These are phyloP conservation scores for Gasteruption jaculator DNA, from an alignment of 2,888 invertebrate species.

Conservation along the genomic window DNA sequence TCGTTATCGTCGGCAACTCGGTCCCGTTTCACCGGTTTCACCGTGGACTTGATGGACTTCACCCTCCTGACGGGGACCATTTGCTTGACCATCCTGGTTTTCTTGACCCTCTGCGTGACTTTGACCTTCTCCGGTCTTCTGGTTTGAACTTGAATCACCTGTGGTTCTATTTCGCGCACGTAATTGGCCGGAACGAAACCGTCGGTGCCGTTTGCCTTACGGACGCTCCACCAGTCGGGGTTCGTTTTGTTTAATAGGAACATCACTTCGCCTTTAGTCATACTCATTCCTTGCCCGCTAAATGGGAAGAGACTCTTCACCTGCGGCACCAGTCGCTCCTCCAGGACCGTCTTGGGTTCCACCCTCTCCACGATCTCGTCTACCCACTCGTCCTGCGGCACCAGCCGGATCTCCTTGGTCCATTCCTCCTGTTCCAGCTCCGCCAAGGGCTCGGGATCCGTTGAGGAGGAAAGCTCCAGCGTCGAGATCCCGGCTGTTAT, in stretches of 20 bases:
- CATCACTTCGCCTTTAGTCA: slow-evolving; percentile 90
- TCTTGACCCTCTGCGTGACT: slow-evolving; percentile 81
- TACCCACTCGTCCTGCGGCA: slow-evolving; percentile 90
- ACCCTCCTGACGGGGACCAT: slow-evolving; percentile 73
- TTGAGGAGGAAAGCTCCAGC: slow-evolving; percentile 55
- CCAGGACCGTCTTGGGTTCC: slow-evolving; percentile 80
- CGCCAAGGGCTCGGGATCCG: slow-evolving; percentile 46
- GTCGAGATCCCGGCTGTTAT: slow-evolving; percentile 72
- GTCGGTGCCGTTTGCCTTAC: slow-evolving; percentile 85
- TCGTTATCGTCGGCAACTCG: slow-evolving; percentile 60
- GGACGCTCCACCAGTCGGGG: slow-evolving; percentile 99
- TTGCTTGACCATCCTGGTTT: slow-evolving; percentile 82
- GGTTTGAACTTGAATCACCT: slow-evolving; percentile 75
- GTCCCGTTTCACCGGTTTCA: slow-evolving; percentile 45
- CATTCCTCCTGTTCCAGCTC: slow-evolving; percentile 51
- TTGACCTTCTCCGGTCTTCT: slow-evolving; percentile 81
- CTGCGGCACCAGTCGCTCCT: slow-evolving; percentile 83
- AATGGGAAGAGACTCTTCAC: slow-evolving; percentile 85
- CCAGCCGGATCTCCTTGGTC: slow-evolving; percentile 70
- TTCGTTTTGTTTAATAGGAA: slow-evolving; percentile 92
- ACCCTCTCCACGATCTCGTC: slow-evolving; percentile 84
- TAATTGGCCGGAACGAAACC: slow-evolving; percentile 98
- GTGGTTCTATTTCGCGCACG: slow-evolving; percentile 86
- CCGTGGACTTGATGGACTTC: slow-evolving; percentile 52
- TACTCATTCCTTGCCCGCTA: slow-evolving; percentile 86